These are phyloP conservation scores for Polydrusus cervinus DNA, from an alignment of 2,888 invertebrate species.

Conservation along the genomic window DNA sequence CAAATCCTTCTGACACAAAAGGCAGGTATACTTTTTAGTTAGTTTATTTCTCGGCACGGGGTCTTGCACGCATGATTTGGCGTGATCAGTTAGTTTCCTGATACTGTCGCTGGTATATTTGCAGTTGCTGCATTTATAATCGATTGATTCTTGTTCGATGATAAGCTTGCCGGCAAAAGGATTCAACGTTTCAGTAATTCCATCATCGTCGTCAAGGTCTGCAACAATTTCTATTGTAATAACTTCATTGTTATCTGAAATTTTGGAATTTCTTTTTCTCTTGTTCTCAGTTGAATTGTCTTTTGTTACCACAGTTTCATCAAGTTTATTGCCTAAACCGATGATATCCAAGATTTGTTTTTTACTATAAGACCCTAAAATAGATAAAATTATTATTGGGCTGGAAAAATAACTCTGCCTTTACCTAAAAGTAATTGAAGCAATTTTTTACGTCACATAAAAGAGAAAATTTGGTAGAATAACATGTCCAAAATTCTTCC, in stretches of 20 bases:
- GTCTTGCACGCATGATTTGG: not conserved
- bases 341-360: slow-evolving; percentile 5
- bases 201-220: not conserved
- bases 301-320: too few species aligned
- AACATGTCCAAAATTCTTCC: too few species aligned
- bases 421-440: too few species aligned
- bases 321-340: too few species aligned
- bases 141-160: not conserved
- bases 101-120: not conserved
- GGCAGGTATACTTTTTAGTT: slow-evolving; percentile 9
- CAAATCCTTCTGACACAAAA: slow-evolving; percentile 10
- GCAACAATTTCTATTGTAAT: slow-evolving; percentile 11
- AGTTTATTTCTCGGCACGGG: not conserved
- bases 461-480: too few species aligned
- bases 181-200: not conserved
- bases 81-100: not conserved
- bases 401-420: too few species aligned
- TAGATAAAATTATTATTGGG: not conserved
- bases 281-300: not conserved
- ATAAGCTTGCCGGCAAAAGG: not conserved
- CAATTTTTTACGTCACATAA: too few species aligned
- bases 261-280: not conserved
- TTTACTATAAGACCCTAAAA: not conserved
- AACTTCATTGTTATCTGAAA: slow-evolving; percentile 12
- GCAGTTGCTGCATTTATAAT: not conserved